These are phyloP conservation scores for Moxostoma hubbsi DNA, from an alignment of 2,797 vertebrate genomes.

Conservation along the genomic window DNA sequence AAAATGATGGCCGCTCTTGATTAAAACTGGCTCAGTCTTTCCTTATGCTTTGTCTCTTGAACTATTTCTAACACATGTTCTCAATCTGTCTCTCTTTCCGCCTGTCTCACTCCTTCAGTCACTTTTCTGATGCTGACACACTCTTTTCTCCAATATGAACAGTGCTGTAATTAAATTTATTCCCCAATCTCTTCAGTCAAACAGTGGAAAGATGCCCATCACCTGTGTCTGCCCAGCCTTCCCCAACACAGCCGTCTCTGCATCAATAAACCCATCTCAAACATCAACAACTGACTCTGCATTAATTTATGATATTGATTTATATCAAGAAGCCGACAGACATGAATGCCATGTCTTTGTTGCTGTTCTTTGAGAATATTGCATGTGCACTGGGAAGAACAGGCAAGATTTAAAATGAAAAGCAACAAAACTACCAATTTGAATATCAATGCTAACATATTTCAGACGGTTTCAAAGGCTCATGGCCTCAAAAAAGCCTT, in stretches of 20 bases:
- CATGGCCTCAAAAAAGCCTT: background rate
- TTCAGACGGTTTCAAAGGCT: background rate
- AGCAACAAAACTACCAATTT: conserved; percentile 7
- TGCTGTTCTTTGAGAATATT: background rate
- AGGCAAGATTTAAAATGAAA: conserved; percentile 12
- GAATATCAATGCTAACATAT: conserved; percentile 28
- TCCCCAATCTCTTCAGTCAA: conserved; percentile 52
- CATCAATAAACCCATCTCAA: conserved; percentile 25
- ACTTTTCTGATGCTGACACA: background rate
- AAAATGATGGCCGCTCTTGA: background rate
- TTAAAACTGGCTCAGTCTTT: background rate
- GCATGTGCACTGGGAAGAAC: conserved; percentile 1
- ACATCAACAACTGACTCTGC: conserved; percentile 23
- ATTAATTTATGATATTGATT: conserved; percentile 30
- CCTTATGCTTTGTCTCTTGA: background rate
- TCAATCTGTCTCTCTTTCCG: background rate
- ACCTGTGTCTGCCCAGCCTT: conserved; percentile 27
- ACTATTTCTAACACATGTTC: background rate
- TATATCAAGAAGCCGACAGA: conserved; percentile 14
- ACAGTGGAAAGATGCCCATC: conserved; percentile 53
- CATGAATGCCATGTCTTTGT: background rate
- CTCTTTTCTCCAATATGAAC: conserved; percentile 10
- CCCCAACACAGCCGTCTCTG: conserved; percentile 4
- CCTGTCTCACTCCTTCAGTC: background rate
- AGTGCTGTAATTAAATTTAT: conserved; percentile 21